phyloP scores from a whole-genome alignment of 2,888 invertebrate species.

The Cerceris rybyensis region DNA sequence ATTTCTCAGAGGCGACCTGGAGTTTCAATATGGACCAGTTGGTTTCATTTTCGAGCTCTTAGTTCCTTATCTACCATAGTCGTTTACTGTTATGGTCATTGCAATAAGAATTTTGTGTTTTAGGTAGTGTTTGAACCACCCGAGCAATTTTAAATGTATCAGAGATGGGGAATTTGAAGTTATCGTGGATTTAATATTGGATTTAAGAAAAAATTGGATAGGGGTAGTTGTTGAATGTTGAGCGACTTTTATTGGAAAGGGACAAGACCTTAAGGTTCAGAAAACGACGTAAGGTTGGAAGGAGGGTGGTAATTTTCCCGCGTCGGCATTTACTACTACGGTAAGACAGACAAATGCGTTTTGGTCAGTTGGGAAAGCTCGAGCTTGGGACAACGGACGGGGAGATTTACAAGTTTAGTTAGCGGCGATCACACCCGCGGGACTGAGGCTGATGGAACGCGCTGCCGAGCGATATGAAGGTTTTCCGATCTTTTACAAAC shows the following conservation, averaged over 20 bases:
- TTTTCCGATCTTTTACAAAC: conserved; percentile 44
- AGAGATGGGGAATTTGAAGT: no score
- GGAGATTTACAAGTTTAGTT: conserved; percentile 82
- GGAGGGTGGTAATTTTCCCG: conserved; percentile 36
- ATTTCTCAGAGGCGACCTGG: no score
- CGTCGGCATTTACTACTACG: conserved; percentile 42
- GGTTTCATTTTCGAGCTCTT: no score
- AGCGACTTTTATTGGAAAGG: neutral
- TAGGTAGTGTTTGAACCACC: no score
- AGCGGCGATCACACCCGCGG: conserved; percentile 81
- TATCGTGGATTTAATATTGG: no score
- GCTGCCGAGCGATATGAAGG: conserved; percentile 64
- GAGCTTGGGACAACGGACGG: conserved; percentile 58
- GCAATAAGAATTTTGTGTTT: no score
- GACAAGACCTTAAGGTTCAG: neutral
- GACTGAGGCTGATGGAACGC: conserved; percentile 65
- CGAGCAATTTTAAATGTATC: no score
- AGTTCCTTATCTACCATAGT: no score
- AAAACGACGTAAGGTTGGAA: conserved; percentile 1
- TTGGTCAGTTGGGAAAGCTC: conserved; percentile 80
- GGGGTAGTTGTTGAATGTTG: neutral
- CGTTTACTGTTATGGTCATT: no score
- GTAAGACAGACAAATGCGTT: conserved; percentile 81
- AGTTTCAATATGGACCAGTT: no score
- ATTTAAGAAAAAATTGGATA: no score